Evolutionary conservation across 2,888 invertebrate genomes (phyloP).

Genomic region (Belgica antarctica): DNA sequence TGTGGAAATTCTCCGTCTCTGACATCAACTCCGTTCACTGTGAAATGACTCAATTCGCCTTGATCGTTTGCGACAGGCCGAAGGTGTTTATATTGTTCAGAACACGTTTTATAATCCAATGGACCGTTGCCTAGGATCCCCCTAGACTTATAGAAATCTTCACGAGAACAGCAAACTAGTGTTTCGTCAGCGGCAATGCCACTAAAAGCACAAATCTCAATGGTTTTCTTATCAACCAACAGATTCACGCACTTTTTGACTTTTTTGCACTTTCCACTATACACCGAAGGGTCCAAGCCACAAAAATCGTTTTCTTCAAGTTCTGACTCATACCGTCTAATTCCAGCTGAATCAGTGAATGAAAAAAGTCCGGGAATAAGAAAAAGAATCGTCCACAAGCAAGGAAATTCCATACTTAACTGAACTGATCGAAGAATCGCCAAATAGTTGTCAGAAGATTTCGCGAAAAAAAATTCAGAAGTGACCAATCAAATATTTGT

Average conservation of each 20-base stretch:
- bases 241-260: slow-evolving; percentile 11
- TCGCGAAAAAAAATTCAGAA: too few relatives aligned
- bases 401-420: neutral
- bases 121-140: neutral
- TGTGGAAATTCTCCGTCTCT: slow-evolving; percentile 19
- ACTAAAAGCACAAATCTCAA: slow-evolving; percentile 29
- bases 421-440: too few relatives aligned
- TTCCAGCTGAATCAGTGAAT: neutral
- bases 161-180: slow-evolving; percentile 33
- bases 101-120: slow-evolving; percentile 13
- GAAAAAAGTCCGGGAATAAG: neutral
- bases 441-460: too few relatives aligned
- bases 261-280: slow-evolving; percentile 33
- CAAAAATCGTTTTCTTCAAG: slow-evolving; percentile 25
- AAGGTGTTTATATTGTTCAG: neutral
- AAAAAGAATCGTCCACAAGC: neutral
- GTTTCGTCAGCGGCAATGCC: neutral
- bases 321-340: neutral
- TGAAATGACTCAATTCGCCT: neutral
- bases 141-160: slow-evolving; percentile 32
- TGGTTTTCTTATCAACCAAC: slow-evolving; percentile 1
- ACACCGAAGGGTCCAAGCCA: neutral
- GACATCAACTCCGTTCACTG: neutral
- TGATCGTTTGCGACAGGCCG: neutral
- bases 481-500: neutral